These are phyloP conservation scores for Bombyx huttoni DNA, from an alignment of 2,888 invertebrate species.

Conservation along the genomic window DNA sequence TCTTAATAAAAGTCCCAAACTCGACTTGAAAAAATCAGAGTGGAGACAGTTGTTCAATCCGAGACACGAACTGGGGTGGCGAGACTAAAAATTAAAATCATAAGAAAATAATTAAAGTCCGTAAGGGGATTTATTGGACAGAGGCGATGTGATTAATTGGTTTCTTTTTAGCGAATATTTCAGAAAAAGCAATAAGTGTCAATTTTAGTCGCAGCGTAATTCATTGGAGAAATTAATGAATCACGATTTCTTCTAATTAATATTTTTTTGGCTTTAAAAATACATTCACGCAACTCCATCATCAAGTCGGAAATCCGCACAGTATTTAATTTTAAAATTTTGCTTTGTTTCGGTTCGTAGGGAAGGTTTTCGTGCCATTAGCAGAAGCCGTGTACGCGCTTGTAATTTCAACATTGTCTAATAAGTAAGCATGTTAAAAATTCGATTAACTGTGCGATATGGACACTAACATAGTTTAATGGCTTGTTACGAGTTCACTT, in stretches of 20 bases:
- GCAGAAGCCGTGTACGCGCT: too few species aligned
- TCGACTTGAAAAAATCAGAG: conserved; percentile 41
- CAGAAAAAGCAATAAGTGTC: conserved; percentile 65
- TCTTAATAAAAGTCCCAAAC: conserved; percentile 61
- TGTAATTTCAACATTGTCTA: too few species aligned
- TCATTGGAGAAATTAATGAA: conserved; percentile 51
- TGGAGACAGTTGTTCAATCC: conserved; percentile 48
- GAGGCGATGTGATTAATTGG: conserved; percentile 69
- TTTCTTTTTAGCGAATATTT: conserved; percentile 46
- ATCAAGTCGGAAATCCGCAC: too few species aligned
- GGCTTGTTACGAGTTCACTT: too few species aligned
- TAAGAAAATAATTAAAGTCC: conserved; percentile 73
- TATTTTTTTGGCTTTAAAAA: too few species aligned
- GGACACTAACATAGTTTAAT: too few species aligned
- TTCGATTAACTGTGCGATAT: too few species aligned
- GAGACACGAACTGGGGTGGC: conserved; percentile 22
- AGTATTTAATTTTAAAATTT: too few species aligned
- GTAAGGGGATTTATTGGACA: conserved; percentile 70
- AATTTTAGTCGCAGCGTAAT: conserved; percentile 52
- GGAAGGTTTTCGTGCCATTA: too few species aligned
- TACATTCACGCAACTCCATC: too few species aligned
- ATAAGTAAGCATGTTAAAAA: too few species aligned
- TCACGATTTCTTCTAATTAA: conserved; percentile 7
- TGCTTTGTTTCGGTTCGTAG: too few species aligned
- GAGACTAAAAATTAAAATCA: conserved; percentile 66